A percentile compares a stretch with the other conserved stretches of the same genome.
Evolutionary conservation across 2,113 vertebrate genomes (phyloP).

Genomic region (Elaphurus davidianus): DNA sequence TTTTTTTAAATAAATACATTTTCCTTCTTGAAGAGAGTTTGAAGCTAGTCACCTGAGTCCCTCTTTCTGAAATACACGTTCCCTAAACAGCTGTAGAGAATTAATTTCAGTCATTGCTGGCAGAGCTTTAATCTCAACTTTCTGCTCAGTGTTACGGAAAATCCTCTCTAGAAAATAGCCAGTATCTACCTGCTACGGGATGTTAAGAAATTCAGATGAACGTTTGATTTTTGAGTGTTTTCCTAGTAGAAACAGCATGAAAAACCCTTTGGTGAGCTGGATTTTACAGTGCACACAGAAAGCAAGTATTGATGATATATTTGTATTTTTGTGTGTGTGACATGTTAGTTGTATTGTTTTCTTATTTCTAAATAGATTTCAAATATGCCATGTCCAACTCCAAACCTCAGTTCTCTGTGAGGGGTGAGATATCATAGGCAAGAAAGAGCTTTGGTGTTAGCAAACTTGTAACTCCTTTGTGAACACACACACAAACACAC

Average conservation of each 20-base stretch:
- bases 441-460: not conserved
- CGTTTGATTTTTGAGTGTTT: slow-evolving; percentile 63
- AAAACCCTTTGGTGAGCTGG: slow-evolving; percentile 71
- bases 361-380: not conserved
- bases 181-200: slow-evolving; percentile 67
- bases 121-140: slow-evolving; percentile 77
- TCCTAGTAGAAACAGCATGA: slow-evolving; percentile 58
- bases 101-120: slow-evolving; percentile 75
- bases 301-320: slow-evolving; percentile 47
- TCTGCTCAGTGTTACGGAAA: slow-evolving; percentile 73
- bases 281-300: slow-evolving; percentile 38
- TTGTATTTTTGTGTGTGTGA: slow-evolving; percentile 1
- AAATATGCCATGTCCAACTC: not conserved
- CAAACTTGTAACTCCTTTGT: not conserved
- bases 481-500: not conserved
- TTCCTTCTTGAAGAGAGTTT: slow-evolving; percentile 28
- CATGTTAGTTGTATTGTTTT: not conserved
- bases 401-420: not conserved
- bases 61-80: slow-evolving; percentile 70
- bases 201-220: slow-evolving; percentile 58
- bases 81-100: slow-evolving; percentile 77
- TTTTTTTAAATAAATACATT: not conserved
- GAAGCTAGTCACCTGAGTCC: slow-evolving; percentile 69
- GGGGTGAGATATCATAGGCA: not conserved
- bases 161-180: slow-evolving; percentile 65